Conservation (phyloP, 2,888 invertebrate species). For the Vanessa cardui region DNA sequence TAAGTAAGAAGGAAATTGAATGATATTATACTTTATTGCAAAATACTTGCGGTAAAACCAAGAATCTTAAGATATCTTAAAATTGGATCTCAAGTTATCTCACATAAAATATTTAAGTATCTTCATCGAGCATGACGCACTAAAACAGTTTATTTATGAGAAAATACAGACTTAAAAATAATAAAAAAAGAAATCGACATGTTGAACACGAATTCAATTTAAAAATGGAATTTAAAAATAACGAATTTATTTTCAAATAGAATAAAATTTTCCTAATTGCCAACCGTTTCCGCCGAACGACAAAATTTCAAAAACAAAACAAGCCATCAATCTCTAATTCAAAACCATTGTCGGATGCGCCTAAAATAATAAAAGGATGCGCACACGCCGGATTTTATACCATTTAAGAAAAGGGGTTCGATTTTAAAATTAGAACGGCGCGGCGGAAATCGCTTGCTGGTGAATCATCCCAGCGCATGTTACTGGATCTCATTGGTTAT, state of each 20-base stretch:
- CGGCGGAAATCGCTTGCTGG: constrained; percentile 71
- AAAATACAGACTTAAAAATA: too few relatives aligned
- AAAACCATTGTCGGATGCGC: constrained; percentile 47
- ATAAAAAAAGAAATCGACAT: background rate
- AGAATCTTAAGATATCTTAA: too few relatives aligned
- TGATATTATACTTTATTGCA: too few relatives aligned
- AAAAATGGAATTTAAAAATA: background rate
- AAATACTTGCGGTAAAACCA: too few relatives aligned
- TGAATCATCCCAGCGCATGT: constrained; percentile 61
- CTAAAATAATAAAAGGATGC: constrained; percentile 77
- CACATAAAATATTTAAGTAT: too few relatives aligned
- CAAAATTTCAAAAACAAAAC: constrained; percentile 33
- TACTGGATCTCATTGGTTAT: constrained; percentile 26
- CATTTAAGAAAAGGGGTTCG: constrained; percentile 68
- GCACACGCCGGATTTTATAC: constrained; percentile 74
- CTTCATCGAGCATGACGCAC: too few relatives aligned
- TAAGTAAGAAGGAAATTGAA: too few relatives aligned
- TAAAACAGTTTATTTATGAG: too few relatives aligned
- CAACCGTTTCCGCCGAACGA: constrained; percentile 29
- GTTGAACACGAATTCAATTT: background rate
- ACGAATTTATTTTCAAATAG: background rate
- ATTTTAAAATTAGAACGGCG: constrained; percentile 75
- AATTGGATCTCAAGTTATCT: too few relatives aligned
- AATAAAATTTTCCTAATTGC: background rate
- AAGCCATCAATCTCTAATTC: constrained; percentile 43